These are phyloP conservation scores for Cyanoderma ruficeps DNA, from an alignment of 2,113 vertebrate species.

Conservation along the genomic window DNA sequence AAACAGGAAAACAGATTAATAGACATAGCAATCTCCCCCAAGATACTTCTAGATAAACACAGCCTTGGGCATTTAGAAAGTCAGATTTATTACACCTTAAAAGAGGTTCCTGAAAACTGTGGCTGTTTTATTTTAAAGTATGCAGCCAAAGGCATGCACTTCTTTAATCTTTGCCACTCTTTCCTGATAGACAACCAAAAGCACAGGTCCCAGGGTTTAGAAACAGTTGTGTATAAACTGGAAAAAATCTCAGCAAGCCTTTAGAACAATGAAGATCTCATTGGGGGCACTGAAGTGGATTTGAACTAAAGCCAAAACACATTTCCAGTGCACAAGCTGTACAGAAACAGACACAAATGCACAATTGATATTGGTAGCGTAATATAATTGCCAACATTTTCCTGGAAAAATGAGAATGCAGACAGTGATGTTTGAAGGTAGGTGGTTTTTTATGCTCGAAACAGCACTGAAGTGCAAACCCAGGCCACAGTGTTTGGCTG, in stretches of 20 bases:
- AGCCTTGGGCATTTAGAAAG: conserved; percentile 70
- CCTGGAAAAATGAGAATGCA: conserved; percentile 52
- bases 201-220: conserved; percentile 41
- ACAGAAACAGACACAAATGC: conserved; percentile 47
- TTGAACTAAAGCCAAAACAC: conserved; percentile 69
- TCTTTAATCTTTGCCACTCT: conserved; percentile 72
- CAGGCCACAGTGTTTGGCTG: background rate
- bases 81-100: conserved; percentile 69
- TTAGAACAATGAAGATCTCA: conserved; percentile 68
- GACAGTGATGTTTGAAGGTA: conserved; percentile 26
- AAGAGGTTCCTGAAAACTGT: conserved; percentile 64
- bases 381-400: conserved; percentile 46
- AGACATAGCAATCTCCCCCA: conserved; percentile 58
- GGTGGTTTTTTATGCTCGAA: background rate
- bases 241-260: conserved; percentile 64
- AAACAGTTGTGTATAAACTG: conserved; percentile 57
- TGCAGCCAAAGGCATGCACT: conserved; percentile 54
- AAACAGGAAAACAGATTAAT: conserved; percentile 70
- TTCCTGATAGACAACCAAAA: conserved; percentile 55
- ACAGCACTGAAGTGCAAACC: conserved; percentile 24
- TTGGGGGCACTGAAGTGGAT: conserved; percentile 66
- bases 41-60: conserved; percentile 71
- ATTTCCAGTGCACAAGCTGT: conserved; percentile 59
- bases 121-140: conserved; percentile 67
- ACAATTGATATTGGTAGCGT: conserved; percentile 40